Conservation (phyloP, 2,113 vertebrate genomes). For the Etheostoma spectabile region DNA sequence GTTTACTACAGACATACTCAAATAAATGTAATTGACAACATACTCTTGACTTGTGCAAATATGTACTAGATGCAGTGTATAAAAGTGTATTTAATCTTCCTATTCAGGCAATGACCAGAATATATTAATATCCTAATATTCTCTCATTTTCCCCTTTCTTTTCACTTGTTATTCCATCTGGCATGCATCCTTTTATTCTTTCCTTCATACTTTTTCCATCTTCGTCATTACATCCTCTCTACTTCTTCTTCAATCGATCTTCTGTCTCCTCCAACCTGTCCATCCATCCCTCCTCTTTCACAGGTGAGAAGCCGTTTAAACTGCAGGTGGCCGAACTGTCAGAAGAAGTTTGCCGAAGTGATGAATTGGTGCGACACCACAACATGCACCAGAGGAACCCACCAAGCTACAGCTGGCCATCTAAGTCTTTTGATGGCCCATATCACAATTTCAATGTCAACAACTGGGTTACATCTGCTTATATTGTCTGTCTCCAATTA, state of each 20-base stretch:
- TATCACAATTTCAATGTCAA: conserved; percentile 1
- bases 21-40: neutral
- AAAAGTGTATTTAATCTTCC: conserved; percentile 16
- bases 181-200: neutral
- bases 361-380: conserved; percentile 98
- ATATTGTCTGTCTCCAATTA: neutral
- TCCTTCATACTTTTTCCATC: conserved; percentile 1
- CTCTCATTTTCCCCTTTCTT: conserved; percentile 7
- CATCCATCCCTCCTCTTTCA: conserved; percentile 7
- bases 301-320: conserved; percentile 99
- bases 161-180: neutral
- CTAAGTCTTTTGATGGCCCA: conserved; percentile 72
- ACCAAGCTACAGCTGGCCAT: conserved; percentile 97
- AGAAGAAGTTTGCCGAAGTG: conserved; percentile 99
- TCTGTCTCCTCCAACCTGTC: neutral
- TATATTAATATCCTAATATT: conserved; percentile 14
- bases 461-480: conserved; percentile 8
- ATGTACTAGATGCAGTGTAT: neutral
- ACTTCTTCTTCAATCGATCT: neutral
- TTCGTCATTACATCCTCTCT: neutral
- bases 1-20: conserved; percentile 1
- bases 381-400: conserved; percentile 99
- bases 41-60: neutral
- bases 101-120: neutral
- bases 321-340: conserved; percentile 98